Evolutionary conservation across 2,888 invertebrate genomes (phyloP), one percentile per base, ranked within the genome.

Genomic region (Corbicula japonica): DNA sequence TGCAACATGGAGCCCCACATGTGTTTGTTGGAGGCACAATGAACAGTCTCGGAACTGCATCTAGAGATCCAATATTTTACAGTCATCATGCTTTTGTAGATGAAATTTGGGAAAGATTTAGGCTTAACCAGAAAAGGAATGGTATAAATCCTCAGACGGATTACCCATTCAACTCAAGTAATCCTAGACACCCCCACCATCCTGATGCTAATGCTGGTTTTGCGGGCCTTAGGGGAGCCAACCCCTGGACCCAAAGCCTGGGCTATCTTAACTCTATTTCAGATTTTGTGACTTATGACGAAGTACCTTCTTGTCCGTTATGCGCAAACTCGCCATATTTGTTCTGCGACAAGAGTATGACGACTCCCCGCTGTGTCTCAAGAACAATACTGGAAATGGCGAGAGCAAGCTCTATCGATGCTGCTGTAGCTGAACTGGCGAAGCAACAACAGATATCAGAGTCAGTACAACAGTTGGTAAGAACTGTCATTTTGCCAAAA

Each of bases 21-120:
- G 65, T 82, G 2, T 87, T 65, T 58, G 72, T 87, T 15, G 88
- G 88, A 1, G 90, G 89, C 0, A 77, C 83, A 2, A 85, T 88
- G 86, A 81, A 65, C 8, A 65, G 63, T 8, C 71, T 89, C 38
- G 74, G 86, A 50, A 83, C 84, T 0, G 86, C 89, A 0, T 75
- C 87, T 1, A 73, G 68, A 65, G 89, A 89, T 60, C 87, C 88
- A 1, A 50, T 86, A 38, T 89, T 89, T 71, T 89, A 84, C 71
- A 60, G 87, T 30, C 86, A 87, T 60, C 87, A 88, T 60, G 71
- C 80, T 1, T 88, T 81, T 58, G 85, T 88, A 6, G 89, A 90
- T 69, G 76, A 83, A 65, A 70, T 88, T 8, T 89, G 87, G 87
- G 83, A 86, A 38, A 44, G 79, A 28, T 89, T 88, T 66, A 68